Conservation (phyloP, 2,888 invertebrate genomes). For the Apamea monoglypha region DNA sequence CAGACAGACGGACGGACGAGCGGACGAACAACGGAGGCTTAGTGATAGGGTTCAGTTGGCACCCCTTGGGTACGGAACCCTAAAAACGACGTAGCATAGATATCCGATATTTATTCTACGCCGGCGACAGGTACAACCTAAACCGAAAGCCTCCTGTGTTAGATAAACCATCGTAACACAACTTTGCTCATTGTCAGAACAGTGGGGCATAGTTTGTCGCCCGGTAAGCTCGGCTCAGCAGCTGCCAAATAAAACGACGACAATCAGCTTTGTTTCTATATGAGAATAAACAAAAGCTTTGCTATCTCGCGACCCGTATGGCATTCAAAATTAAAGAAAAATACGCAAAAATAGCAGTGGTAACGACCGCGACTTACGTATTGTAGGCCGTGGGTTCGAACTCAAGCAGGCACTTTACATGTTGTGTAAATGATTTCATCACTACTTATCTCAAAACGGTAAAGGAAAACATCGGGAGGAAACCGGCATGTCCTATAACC, state of each 20-base stretch:
- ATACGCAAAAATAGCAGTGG: background rate
- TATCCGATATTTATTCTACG: background rate
- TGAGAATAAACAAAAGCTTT: conserved; percentile 18
- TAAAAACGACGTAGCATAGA: background rate
- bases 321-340: conserved; percentile 15
- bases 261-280: conserved; percentile 14
- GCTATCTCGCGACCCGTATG: conserved; percentile 3
- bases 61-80: background rate
- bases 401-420: too few relatives aligned
- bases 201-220: conserved; percentile 13
- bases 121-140: background rate
- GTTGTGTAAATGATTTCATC: too few relatives aligned
- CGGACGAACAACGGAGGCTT: background rate
- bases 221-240: conserved; percentile 23
- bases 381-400: background rate
- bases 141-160: background rate
- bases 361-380: background rate
- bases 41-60: too few relatives aligned
- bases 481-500: background rate
- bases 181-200: conserved; percentile 6
- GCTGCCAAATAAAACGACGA: conserved; percentile 27
- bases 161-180: conserved; percentile 20
- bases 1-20: background rate
- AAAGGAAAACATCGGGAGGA: background rate
- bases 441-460: background rate